These are phyloP conservation scores for Drosophila oshimai DNA, from an alignment of 1,140 invertebrate genomes.

Conservation along the genomic window DNA sequence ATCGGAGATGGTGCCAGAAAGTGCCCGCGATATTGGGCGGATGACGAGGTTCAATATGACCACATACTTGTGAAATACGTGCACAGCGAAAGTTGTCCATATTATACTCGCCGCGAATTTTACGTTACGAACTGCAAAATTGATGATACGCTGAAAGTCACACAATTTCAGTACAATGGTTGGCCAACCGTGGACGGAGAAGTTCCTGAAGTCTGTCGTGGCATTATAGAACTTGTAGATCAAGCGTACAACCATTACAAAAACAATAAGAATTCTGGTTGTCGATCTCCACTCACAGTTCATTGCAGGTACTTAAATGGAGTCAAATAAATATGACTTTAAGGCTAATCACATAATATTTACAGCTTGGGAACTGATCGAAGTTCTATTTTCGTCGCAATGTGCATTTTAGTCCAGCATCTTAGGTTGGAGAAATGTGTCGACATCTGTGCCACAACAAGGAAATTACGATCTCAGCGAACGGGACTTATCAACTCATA, in stretches of 20 bases:
- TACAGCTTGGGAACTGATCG: slow-evolving; percentile 91
- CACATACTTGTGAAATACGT: slow-evolving; percentile 93
- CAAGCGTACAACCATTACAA: slow-evolving; percentile 85
- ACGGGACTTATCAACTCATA: slow-evolving; percentile 92
- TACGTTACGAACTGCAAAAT: slow-evolving; percentile 91
- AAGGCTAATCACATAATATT: not conserved
- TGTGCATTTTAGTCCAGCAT: slow-evolving; percentile 93
- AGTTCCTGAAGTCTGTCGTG: slow-evolving; percentile 92
- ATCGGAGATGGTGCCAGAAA: slow-evolving; percentile 88
- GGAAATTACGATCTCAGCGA: slow-evolving; percentile 92
- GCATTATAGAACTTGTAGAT: slow-evolving; percentile 91
- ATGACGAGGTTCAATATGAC: slow-evolving; percentile 91
- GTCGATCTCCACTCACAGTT: slow-evolving; percentile 87
- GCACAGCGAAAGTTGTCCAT: slow-evolving; percentile 93
- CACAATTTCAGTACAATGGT: slow-evolving; percentile 94
- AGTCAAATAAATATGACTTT: too few relatives aligned
- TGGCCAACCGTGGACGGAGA: slow-evolving; percentile 94
- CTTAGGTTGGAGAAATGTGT: slow-evolving; percentile 91
- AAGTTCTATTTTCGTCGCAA: slow-evolving; percentile 93
- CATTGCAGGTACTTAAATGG: slow-evolving; percentile 88
- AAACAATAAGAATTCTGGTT: slow-evolving; percentile 83
- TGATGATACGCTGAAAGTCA: slow-evolving; percentile 87
- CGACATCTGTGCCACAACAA: slow-evolving; percentile 92
- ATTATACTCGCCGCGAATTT: slow-evolving; percentile 92
- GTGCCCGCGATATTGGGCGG: slow-evolving; percentile 96